Base-by-base conservation (phyloP, 2,113 vertebrate species). In the Poecile atricapillus region DNA sequence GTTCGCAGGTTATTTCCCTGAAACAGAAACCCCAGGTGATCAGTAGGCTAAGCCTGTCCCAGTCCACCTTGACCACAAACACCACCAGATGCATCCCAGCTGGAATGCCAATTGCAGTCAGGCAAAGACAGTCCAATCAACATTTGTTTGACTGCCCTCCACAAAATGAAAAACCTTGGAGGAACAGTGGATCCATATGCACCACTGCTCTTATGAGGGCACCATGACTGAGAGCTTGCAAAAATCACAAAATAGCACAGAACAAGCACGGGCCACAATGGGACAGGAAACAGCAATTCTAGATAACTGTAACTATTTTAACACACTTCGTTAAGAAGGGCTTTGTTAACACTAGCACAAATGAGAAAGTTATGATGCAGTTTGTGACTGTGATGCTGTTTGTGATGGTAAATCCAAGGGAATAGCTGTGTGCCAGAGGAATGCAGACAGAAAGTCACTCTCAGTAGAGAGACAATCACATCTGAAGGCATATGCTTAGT, bases 1-100 rank as follows among this genome's bases (percentile, higher is more conserved):
- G 97, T 97, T 95, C 98, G 98, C 75, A 99, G 97, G 94, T 99
- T 99, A 92, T 99, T 99, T 20, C 99, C 99, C 99, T 99, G 90
- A 67, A 95, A 95, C 7, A 87, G 46, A 94, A 91, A 73, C 6
- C 43, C 25, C 50, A 77, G 35, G 27, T 43, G 35, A 76, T 65
- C 27, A 90, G n/a, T 1, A 62, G 25, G 22, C 67, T 41, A 24
- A 0, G 8, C 23, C 35, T 23, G 4, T 18, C 46, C 52, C 56
- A 27, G 4, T 8, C 17, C 25, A 31, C 15, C 21, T 24, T 46
- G 10, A 39, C 35, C 69, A 84, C 49, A 23, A 47, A 27, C 4
- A 35, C 31, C 58, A 49, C 27, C 55, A 67, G 20, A 16, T 13
- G 28, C 33, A 49, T 12, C 28, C 10, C 10, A 69, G 27, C 60